Conservation (phyloP, 2,888 invertebrate genomes). For the Acronicta aceris region DNA sequence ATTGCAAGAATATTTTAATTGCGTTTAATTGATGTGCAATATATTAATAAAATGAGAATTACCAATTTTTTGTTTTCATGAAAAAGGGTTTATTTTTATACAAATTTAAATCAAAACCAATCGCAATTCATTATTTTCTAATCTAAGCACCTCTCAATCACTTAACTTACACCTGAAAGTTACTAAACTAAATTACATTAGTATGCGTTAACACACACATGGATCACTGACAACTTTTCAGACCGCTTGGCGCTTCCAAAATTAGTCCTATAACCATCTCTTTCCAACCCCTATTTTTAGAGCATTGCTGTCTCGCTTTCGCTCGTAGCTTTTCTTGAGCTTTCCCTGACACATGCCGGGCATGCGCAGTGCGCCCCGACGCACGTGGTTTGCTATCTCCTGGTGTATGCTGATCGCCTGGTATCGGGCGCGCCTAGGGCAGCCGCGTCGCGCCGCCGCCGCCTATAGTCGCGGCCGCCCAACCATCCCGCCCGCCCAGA, state of each 20-base stretch:
- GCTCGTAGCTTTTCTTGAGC: constrained; percentile 76
- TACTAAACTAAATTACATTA: constrained; percentile 46
- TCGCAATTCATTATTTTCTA: constrained; percentile 24
- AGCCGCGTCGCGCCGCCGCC: constrained; percentile 85
- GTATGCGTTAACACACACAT: constrained; percentile 59
- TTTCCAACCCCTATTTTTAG: constrained; percentile 79
- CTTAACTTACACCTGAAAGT: constrained; percentile 53
- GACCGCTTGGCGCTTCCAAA: constrained; percentile 87
- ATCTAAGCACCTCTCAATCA: constrained; percentile 35
- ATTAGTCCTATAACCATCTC: constrained; percentile 74
- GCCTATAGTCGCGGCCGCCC: constrained; percentile 81
- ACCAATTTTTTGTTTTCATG: too few relatives aligned
- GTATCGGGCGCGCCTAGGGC: constrained; percentile 89
- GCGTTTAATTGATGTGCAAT: too few relatives aligned
- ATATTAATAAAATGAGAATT: too few relatives aligned
- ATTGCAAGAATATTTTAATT: too few relatives aligned
- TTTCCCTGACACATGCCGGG: constrained; percentile 74
- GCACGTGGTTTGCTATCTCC: constrained; percentile 78
- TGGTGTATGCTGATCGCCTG: constrained; percentile 76
- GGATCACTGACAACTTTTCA: constrained; percentile 73
- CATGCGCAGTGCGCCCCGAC: constrained; percentile 82
- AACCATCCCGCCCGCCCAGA: constrained; percentile 83
- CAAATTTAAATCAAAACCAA: constrained; percentile 19
- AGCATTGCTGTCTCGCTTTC: constrained; percentile 69
- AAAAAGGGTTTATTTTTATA: constrained; percentile 4